Base-by-base conservation (phyloP, 1,140 invertebrate species). In the Ceratosolen solmsi region DNA sequence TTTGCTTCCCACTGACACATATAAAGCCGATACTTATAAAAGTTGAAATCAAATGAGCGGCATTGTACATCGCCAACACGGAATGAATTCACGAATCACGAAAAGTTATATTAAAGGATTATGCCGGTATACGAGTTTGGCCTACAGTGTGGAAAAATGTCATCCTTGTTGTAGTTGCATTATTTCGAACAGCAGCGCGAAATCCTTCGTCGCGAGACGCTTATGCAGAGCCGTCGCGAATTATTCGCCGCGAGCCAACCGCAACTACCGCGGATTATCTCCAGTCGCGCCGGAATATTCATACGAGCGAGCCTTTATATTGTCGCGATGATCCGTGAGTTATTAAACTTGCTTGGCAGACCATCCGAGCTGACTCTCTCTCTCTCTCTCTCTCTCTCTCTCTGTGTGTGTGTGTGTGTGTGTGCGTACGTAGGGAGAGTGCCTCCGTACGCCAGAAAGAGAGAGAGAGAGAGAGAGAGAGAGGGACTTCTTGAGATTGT, bases 191-290 rank as follows among this genome's bases (percentile, higher is more conserved):
- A n/a, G 71, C 2, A 83, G 82, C 75, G 63, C 65, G 80, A 80
- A 84, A 80, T 86, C 81, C 85, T 82, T 85, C 82, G 84, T 83
- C 56, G 41, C 27, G 22, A 56, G 51, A 15, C 22, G 68, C 13
- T 36, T 58, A 20, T 36, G 36, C 27, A 51, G 71, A n/a, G 20
- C n/a, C n/a, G n/a, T n/a, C n/a, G n/a, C 72, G 73, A 70, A 76
- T 72, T 76, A 77, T 82, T 76, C 70, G 65, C 68, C 30, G 36
- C 63, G 46, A 54, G 27, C 25, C 68, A n/a, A 33, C 76, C 38
- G 11, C 20, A 54, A 25, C 41, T 11, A 68, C 65, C 38, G 27
- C 41, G 81, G 68, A 78, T 82, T 82, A 82, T 71, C 74, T 71
- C n/a, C 79, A n/a, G 2, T 7, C 60, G n/a, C 41, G 25, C 60